Conservation (phyloP, 2,888 invertebrate species). For the Agrilus mali region DNA sequence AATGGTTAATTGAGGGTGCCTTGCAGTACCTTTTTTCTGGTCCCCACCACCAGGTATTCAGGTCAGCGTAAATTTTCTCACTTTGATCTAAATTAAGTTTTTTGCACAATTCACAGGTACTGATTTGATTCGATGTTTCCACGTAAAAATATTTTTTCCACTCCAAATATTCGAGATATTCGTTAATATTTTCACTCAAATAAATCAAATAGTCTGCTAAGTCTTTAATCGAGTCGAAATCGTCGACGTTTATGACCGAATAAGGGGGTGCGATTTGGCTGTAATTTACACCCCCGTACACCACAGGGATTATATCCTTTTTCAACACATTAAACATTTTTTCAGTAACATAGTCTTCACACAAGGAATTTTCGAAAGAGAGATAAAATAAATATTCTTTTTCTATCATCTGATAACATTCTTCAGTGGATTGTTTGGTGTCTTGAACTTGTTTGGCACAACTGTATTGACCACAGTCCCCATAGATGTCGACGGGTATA, state of each 20-base stretch:
- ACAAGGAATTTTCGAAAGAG: slow-evolving; percentile 15
- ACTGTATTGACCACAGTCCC: slow-evolving; percentile 41
- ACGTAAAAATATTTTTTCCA: slow-evolving; percentile 12
- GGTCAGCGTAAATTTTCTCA: slow-evolving; percentile 2
- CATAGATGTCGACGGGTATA: slow-evolving; percentile 50
- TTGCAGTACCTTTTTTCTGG: no score
- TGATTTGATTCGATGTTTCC: not conserved
- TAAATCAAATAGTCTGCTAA: slow-evolving; percentile 11
- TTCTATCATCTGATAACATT: slow-evolving; percentile 38
- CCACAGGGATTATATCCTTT: slow-evolving; percentile 12
- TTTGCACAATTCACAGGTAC: slow-evolving; percentile 9
- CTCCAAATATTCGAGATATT: slow-evolving; percentile 13
- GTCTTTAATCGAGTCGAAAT: slow-evolving; percentile 8
- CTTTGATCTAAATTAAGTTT: slow-evolving; percentile 8
- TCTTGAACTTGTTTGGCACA: slow-evolving; percentile 17
- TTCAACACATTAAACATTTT: slow-evolving; percentile 11
- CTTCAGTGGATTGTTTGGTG: slow-evolving; percentile 33
- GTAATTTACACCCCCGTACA: slow-evolving; percentile 13
- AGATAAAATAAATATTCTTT: slow-evolving; percentile 17
- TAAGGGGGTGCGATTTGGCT: slow-evolving; percentile 10
- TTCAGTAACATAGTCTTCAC: slow-evolving; percentile 15
- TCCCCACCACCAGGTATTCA: slow-evolving; percentile 8
- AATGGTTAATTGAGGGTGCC: no score
- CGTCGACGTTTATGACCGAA: slow-evolving; percentile 11
- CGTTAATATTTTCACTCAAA: slow-evolving; percentile 6